Percentiles rank a stretch among this genome's conserved stretches.
These are phyloP conservation scores for Margaritifera margaritifera DNA, from an alignment of 2,888 invertebrate genomes.

Conservation along the genomic window DNA sequence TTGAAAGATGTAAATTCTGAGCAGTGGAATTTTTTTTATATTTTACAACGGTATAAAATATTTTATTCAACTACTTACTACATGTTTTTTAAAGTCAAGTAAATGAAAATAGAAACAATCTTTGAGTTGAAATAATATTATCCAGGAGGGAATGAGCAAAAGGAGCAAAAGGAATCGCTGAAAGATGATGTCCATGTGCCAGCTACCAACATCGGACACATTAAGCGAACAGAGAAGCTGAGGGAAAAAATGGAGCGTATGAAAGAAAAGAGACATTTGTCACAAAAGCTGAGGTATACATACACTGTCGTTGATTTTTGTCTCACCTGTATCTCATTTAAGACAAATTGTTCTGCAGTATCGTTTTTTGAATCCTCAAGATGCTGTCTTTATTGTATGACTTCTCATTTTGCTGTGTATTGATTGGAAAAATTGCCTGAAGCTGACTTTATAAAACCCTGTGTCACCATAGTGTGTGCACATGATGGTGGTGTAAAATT, in stretches of 20 bases:
- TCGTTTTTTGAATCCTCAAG: too few relatives aligned
- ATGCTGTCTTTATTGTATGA: too few relatives aligned
- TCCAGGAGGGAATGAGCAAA: too few relatives aligned
- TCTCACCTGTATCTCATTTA: too few relatives aligned
- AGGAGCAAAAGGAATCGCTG: conserved; percentile 32
- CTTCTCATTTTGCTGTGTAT: too few relatives aligned
- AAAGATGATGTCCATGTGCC: conserved; percentile 74
- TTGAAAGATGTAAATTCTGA: neutral
- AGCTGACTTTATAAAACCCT: too few relatives aligned
- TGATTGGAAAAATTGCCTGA: too few relatives aligned
- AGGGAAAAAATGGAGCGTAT: conserved; percentile 84
- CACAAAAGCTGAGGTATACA: conserved; percentile 78
- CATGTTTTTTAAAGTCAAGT: neutral
- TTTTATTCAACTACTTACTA: too few relatives aligned
- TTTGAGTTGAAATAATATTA: neutral
- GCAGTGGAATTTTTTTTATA: neutral
- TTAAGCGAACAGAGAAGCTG: conserved; percentile 85
- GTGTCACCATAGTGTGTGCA: too few relatives aligned
- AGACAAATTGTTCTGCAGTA: too few relatives aligned
- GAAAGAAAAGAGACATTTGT: conserved; percentile 85
- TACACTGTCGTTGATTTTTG: too few relatives aligned
- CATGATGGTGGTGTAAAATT: too few relatives aligned
- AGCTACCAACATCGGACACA: conserved; percentile 76
- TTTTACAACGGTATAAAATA: neutral
- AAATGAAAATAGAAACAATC: neutral